phyloP scores from a whole-genome alignment of 1,140 invertebrate species.

The Acromyrmex heyeri region DNA sequence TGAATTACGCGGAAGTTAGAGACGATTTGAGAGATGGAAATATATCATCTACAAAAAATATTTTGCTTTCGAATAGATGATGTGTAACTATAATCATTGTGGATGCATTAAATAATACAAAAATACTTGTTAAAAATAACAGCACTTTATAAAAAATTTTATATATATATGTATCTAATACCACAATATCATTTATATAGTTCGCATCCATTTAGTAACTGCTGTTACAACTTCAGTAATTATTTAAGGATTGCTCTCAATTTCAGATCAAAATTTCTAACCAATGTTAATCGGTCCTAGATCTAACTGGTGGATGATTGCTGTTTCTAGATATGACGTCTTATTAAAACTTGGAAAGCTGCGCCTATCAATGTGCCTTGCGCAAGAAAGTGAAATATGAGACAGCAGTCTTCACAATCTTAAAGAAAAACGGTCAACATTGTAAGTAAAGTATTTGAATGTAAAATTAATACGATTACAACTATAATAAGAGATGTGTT shows the following conservation, averaged over 20 bases:
- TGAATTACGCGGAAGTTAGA: not conserved
- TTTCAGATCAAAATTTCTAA: not conserved
- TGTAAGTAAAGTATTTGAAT: constrained; percentile 11
- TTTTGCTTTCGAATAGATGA: not conserved
- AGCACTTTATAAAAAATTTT: not conserved
- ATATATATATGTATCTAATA: not conserved
- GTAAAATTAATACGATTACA: constrained; percentile 10
- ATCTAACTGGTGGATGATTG: not conserved
- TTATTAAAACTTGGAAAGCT: not conserved
- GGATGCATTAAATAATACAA: not conserved
- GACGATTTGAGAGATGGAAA: not conserved
- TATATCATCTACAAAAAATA: not conserved
- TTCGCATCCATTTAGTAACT: constrained; percentile 5
- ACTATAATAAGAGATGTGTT: not conserved
- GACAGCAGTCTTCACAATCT: constrained; percentile 44
- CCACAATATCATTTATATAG: not conserved
- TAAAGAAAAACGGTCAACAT: constrained; percentile 12
- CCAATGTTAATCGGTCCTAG: not conserved
- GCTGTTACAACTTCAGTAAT: constrained; percentile 2
- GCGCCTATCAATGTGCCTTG: not conserved
- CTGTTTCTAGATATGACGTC: not conserved
- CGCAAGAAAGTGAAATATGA: constrained; percentile 49
- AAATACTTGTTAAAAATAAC: not conserved
- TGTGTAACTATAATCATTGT: not conserved
- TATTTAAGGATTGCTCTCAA: not conserved